Conservation (phyloP, 2,797 vertebrate genomes). For the Mormyrus proboscirostris region DNA sequence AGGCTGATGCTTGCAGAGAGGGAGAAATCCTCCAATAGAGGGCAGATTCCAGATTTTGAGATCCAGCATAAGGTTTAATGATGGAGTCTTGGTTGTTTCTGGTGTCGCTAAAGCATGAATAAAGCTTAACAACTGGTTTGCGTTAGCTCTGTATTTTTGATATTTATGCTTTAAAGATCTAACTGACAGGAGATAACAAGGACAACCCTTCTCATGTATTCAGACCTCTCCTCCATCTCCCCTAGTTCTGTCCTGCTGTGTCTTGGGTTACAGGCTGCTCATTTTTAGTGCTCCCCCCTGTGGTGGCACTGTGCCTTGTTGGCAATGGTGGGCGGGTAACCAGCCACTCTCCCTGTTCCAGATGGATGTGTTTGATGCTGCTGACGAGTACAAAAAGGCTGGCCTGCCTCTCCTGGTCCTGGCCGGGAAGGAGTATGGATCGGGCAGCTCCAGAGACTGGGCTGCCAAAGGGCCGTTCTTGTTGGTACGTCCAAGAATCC, state of each 20-base stretch:
- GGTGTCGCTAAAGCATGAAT: background rate
- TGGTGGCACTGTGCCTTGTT: background rate
- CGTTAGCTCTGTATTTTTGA: background rate
- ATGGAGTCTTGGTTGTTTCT: background rate
- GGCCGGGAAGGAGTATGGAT: constrained; percentile 92
- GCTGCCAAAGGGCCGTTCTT: constrained; percentile 94
- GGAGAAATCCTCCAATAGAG: background rate
- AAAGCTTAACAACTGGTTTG: background rate
- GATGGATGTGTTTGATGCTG: constrained; percentile 92
- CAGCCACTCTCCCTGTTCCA: constrained; percentile 41
- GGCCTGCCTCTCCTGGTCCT: constrained; percentile 75
- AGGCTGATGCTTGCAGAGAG: background rate
- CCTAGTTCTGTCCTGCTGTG: background rate
- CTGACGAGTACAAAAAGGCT: constrained; percentile 76
- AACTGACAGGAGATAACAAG: background rate
- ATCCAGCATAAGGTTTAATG: background rate
- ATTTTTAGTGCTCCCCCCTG: background rate
- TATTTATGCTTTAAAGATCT: background rate
- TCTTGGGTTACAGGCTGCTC: background rate
- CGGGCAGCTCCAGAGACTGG: constrained; percentile 96
- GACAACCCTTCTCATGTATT: background rate
- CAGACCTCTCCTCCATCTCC: background rate
- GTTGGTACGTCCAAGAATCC: constrained; percentile 60
- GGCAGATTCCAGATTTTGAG: background rate
- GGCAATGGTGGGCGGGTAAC: background rate